These are phyloP conservation scores for Ophion costatus DNA, from an alignment of 2,888 invertebrate species.

Conservation along the genomic window DNA sequence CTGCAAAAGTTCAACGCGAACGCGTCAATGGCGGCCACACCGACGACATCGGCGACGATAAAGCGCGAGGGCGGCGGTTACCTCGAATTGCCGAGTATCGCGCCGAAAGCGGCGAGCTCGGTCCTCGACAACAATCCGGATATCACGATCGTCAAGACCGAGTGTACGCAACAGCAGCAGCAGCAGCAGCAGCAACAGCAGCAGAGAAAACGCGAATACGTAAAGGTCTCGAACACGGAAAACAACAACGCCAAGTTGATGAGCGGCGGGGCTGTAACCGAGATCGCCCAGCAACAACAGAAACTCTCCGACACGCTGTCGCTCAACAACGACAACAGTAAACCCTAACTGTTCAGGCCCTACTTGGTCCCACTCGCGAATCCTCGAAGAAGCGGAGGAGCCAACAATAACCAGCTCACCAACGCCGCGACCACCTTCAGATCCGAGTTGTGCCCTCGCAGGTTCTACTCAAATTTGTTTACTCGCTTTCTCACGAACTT, in stretches of 20 bases:
- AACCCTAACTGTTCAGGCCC: slow-evolving; percentile 83
- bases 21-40: slow-evolving; percentile 73
- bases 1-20: slow-evolving; percentile 82
- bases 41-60: slow-evolving; percentile 80
- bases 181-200: slow-evolving; percentile 53
- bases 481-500: slow-evolving; percentile 82
- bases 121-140: slow-evolving; percentile 86
- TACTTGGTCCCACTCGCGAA: slow-evolving; percentile 78
- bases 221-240: slow-evolving; percentile 82
- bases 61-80: slow-evolving; percentile 83
- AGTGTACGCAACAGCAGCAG: slow-evolving; percentile 81
- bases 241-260: slow-evolving; percentile 82
- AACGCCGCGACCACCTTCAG: slow-evolving; percentile 46
- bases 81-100: slow-evolving; percentile 79
- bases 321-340: slow-evolving; percentile 81
- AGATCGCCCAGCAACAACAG: slow-evolving; percentile 74
- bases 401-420: slow-evolving; percentile 57
- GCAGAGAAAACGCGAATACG: slow-evolving; percentile 75
- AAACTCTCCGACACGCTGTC: slow-evolving; percentile 79
- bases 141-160: slow-evolving; percentile 87
- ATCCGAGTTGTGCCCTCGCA: slow-evolving; percentile 75
- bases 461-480: slow-evolving; percentile 81
- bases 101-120: slow-evolving; percentile 80
- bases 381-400: slow-evolving; percentile 68
- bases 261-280: slow-evolving; percentile 81